Conservation (phyloP, 2,113 vertebrate genomes). For the Apteryx mantelli region DNA sequence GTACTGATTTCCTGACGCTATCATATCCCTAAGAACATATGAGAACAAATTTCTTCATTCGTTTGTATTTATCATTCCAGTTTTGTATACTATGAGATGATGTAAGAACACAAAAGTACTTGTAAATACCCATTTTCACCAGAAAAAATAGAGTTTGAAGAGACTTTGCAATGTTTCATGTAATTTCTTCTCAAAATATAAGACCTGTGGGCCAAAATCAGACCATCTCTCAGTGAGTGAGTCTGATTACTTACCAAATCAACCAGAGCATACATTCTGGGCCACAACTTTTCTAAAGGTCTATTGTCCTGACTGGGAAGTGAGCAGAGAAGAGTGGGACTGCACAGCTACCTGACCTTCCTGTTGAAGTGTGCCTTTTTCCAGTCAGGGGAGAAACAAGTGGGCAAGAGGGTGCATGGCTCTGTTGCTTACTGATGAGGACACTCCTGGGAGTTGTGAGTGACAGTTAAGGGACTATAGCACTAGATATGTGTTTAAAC, state of each 20-base stretch:
- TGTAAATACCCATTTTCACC: background rate
- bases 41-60: background rate
- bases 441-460: background rate
- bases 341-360: background rate
- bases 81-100: background rate
- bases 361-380: background rate
- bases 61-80: background rate
- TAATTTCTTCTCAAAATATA: background rate
- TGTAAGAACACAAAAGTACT: background rate
- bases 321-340: background rate
- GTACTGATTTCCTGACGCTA: background rate
- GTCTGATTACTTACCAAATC: background rate
- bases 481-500: background rate
- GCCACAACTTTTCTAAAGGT: background rate
- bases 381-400: background rate
- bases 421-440: background rate
- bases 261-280: background rate
- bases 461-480: background rate
- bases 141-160: background rate
- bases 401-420: background rate
- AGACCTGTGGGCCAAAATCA: background rate
- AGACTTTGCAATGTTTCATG: background rate
- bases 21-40: background rate
- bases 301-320: background rate
- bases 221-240: background rate